These are phyloP conservation scores for Erethizon dorsatum DNA, from an alignment of 2,797 vertebrate species.

Conservation along the genomic window DNA sequence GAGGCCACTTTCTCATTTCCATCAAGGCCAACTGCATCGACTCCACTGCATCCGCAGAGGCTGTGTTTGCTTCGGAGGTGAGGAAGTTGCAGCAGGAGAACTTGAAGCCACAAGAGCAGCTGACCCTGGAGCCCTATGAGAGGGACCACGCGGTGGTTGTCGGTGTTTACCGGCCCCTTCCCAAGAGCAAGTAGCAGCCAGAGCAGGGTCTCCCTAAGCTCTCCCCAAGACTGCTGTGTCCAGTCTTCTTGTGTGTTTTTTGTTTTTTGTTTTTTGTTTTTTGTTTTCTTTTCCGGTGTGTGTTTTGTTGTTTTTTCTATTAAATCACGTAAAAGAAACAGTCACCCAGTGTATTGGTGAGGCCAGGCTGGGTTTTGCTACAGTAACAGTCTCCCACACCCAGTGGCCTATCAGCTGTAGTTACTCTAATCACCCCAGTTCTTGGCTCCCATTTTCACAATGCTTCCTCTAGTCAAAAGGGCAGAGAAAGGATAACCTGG, in stretches of 20 bases:
- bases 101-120: conserved; percentile 96
- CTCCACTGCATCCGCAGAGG: conserved; percentile 94
- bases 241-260: background rate
- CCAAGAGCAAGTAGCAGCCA: conserved; percentile 89
- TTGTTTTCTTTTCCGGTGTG: background rate
- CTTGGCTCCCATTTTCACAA: background rate
- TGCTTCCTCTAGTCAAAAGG: background rate
- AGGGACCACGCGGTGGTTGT: conserved; percentile 96
- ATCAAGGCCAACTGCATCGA: conserved; percentile 98
- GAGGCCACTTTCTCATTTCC: conserved; percentile 96
- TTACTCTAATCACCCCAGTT: background rate
- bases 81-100: conserved; percentile 95
- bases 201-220: background rate
- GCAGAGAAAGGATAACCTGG: background rate
- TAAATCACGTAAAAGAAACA: conserved; percentile 65
- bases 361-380: background rate
- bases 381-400: background rate
- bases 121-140: conserved; percentile 96
- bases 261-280: no score
- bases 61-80: conserved; percentile 95
- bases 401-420: background rate
- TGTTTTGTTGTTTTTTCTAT: conserved; percentile 47
- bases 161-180: conserved; percentile 92
- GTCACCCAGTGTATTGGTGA: background rate
- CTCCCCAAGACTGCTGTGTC: background rate